A percentile compares a stretch with the other conserved stretches of the same genome.
Evolutionary conservation across 2,797 vertebrate species (phyloP).

Genomic region (Galago senegalensis): DNA sequence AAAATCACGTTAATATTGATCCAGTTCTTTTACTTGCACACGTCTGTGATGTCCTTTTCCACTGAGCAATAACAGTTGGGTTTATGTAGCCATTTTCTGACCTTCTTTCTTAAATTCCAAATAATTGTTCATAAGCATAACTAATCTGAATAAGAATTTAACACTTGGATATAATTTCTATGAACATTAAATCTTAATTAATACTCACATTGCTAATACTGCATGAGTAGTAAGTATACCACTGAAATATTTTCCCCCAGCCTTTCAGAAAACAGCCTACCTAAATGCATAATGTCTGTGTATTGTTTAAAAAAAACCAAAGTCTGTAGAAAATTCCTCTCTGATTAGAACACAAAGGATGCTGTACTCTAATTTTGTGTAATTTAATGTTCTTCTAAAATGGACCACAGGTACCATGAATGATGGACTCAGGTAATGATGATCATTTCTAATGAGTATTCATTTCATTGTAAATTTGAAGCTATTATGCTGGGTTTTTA

Average conservation of each 20-base stretch:
- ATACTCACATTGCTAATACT: conserved; percentile 41
- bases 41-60: conserved; percentile 95
- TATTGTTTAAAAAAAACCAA: neutral
- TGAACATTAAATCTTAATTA: conserved; percentile 63
- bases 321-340: neutral
- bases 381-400: neutral
- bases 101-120: conserved; percentile 77
- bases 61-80: conserved; percentile 88
- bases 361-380: neutral
- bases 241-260: conserved; percentile 34
- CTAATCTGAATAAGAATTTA: conserved; percentile 75
- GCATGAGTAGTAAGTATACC: neutral
- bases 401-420: neutral
- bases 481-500: neutral
- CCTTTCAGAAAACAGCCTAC: conserved; percentile 56
- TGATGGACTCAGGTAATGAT: neutral
- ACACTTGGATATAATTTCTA: conserved; percentile 73
- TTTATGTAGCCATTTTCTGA: conserved; percentile 87
- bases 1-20: conserved; percentile 99
- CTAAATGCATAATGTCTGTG: neutral
- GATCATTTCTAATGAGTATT: neutral
- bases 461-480: neutral
- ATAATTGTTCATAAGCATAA: conserved; percentile 72
- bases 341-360: neutral
- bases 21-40: conserved; percentile 96